Evolutionary conservation across 2,888 invertebrate species (phyloP), one percentile per base, ranked within the genome.

Genomic region (Choristoneura rosaceana): DNA sequence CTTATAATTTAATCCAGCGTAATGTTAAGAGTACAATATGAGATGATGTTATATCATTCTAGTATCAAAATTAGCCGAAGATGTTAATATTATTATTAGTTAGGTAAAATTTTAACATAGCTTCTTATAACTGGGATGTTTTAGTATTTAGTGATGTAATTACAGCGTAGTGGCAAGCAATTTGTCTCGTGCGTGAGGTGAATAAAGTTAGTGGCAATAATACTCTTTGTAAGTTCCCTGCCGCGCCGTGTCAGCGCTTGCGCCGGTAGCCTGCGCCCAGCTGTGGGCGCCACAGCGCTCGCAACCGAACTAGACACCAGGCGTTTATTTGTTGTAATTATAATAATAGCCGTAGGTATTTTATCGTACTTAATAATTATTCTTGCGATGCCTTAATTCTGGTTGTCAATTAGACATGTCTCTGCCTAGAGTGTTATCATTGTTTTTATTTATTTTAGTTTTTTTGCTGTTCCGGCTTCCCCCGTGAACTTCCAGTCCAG

Each of bases 381-480:
- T 94, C 93, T 94, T 94, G 93, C 93, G 93, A 94, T 94, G 94
- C 94, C 94, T 94, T 94, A 94, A 94, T 93, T 94, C 94, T 93
- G 94, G 94, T 94, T 94, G 94, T 94, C 94, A 94, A 94, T 94
- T 94, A 94, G 94, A 94, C 94, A 93, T 86, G 90, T 93, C 88
- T 91, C 92, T 94, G 93, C 92, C 92, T 94, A 93, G 91, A 91
- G 90, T 93, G 92, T 94, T 94, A 93, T 93, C 87, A 89, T 93
- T 93, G 90, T 94, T 92, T 92, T 92, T 89, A 90, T 92, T 93
- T 92, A 89, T 89, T 92, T 89, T 88, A 86, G 82, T 89, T 88
- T 89, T 38, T 90, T 94, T 90, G 91, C 93, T 92, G 94, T 94
- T 94, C 93, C 93, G 94, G 94, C 87, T 92, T 92, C 87, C 92